Base-by-base conservation (phyloP, 2,888 invertebrate genomes). In the Phyto melanocephala region DNA sequence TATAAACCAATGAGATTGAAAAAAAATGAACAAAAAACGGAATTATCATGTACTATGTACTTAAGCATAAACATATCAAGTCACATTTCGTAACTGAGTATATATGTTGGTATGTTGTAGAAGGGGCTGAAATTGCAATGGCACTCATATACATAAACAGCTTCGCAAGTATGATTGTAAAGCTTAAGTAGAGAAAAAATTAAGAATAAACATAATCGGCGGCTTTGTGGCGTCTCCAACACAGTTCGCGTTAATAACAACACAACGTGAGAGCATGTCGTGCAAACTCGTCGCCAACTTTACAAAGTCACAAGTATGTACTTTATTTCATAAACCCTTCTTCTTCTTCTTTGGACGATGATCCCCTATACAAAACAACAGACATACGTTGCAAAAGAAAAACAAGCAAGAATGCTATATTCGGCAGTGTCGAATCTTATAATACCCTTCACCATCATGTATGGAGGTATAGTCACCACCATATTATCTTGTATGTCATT, bases 221-320 rank as follows among this genome's bases (percentile, higher is more conserved):
- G 81, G 84, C 84, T 85, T 84, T 84, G 84, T 85, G 84, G 84
- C 84, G 84, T 84, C 83, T 83, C 76, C 79, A 79, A 79, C 80
- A 81, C 82, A 82, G 80, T 82, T 74, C 84, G 84, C 83, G 84
- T 85, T 85, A 84, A 85, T 85, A 85, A 85, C 84, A 82, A 76
- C 84, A 81, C 85, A 84, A 85, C 85, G 84, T 85, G 85, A 85
- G 85, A 77, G 84, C 85, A 84, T 85, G 85, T 85, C 84, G 80
- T 75, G 82, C 82, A 77, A 83, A 83, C 80, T 81, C 81, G 84
- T 84, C 81, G 81, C 80, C 84, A 79, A 84, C 45, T 68, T 72
- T 77, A 81, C 71, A 84, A 77, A 80, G 77, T 80, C 81, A 76
- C 80, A 81, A 72, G 68, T n/a, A n/a, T n/a, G n/a, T 67, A 75